Evolutionary conservation across 2,888 invertebrate genomes (phyloP), one percentile per base, ranked within the genome.

Genomic region (Himalopsyche kuldschensis): DNA sequence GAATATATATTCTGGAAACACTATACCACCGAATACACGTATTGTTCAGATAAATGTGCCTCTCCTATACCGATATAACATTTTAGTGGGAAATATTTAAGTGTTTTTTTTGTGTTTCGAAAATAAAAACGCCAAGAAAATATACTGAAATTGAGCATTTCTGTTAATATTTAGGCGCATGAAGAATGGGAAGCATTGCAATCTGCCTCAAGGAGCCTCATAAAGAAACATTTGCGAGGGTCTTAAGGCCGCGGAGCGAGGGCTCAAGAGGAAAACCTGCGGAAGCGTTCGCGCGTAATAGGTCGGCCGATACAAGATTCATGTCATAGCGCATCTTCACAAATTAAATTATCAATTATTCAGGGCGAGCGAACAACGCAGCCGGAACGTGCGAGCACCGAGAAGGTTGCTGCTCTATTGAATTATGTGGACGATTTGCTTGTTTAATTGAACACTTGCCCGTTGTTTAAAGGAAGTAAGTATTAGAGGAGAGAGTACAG

Each of bases 321-420:
- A 82, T 79, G 80, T 83, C 80, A 79, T 75, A 78, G 79, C 78
- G 81, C 83, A 85, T 85, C 83, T 81, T 24, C 47, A 75, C 83
- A 83, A 85, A 85, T 85, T 81, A 85, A 85, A 85, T 69, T 35
- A 81, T 85, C 81, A 80, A 85, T 85, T 85, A 85, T 85, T 85
- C 85, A 85, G 30, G 20, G 27, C n/a, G 32, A 32, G 55, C 76
- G 41, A 35, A 35, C 41, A n/a, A 41, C 80, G 80, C 63, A 63
- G 69, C 41, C 35, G 32, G 69, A 41, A 69, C 41, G 48, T 48
- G 32, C 30, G 81, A 32, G 82, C 35, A 47, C 55, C 15, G 55
- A 55, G 46, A 30, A 35, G 81, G 41, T 8, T 35, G 79, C 27
- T 46, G 79, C 75, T 48, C 83, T 80, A 83, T 83, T 80, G 83